Percentiles rank a stretch among this genome's conserved stretches.
These are phyloP conservation scores for Nomada flava DNA, from an alignment of 2,888 invertebrate genomes.

Conservation along the genomic window DNA sequence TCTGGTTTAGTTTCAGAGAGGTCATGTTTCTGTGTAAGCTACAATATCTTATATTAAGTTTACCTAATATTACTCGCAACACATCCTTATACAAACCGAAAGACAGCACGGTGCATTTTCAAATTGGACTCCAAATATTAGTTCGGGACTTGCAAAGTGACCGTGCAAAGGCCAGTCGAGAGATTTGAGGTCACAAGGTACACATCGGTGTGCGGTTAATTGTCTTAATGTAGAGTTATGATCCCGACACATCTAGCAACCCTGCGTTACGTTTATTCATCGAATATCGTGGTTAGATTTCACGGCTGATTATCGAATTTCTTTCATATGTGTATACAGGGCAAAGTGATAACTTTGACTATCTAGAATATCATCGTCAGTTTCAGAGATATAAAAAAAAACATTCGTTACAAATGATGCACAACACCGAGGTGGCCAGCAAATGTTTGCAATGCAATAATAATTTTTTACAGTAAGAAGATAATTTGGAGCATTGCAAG, in stretches of 20 bases:
- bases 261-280: conserved; percentile 68
- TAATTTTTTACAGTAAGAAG: no score
- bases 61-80: background rate
- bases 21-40: background rate
- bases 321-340: conserved; percentile 15
- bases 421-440: no score
- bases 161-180: conserved; percentile 51
- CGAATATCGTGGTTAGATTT: conserved; percentile 49
- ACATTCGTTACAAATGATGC: no score
- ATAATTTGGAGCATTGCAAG: no score
- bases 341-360: no score
- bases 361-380: no score
- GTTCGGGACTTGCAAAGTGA: conserved; percentile 28
- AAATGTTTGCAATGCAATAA: no score
- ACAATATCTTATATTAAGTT: conserved; percentile 3
- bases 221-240: conserved; percentile 79
- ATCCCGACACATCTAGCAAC: conserved; percentile 62
- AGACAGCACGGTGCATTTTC: conserved; percentile 9
- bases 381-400: no score
- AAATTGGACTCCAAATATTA: conserved; percentile 29
- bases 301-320: conserved; percentile 25
- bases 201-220: conserved; percentile 78
- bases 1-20: no score
- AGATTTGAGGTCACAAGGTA: conserved; percentile 60
- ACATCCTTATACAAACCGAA: background rate